Conservation (phyloP, 1,140 invertebrate species). For the Drosophila lacteicornis region DNA sequence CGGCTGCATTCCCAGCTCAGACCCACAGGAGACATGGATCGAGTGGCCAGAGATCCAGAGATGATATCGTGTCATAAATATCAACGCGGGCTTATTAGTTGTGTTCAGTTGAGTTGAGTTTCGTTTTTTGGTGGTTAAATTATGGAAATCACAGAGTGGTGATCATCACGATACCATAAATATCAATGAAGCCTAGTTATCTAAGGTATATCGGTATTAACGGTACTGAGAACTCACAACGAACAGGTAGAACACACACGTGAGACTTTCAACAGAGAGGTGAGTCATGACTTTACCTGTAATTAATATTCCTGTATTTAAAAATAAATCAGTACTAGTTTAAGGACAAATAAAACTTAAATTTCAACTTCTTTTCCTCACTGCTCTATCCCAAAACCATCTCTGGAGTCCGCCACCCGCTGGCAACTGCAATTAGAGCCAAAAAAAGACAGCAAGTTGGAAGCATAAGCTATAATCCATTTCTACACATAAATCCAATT, state of each 20-base stretch:
- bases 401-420: slow-evolving; percentile 3
- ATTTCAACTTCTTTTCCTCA: background rate
- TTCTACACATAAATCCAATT: slow-evolving; percentile 83
- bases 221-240: slow-evolving; percentile 25
- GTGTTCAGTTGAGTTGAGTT: slow-evolving; percentile 22
- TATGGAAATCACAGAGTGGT: slow-evolving; percentile 35
- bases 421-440: slow-evolving; percentile 65
- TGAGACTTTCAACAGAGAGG: background rate
- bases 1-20: slow-evolving; percentile 41
- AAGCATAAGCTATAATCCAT: slow-evolving; percentile 77
- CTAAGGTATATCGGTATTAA: slow-evolving; percentile 37
- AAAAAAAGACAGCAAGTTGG: slow-evolving; percentile 42
- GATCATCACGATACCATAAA: slow-evolving; percentile 35
- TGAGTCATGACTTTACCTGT: slow-evolving; percentile 17
- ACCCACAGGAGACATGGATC: slow-evolving; percentile 53
- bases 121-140: slow-evolving; percentile 27
- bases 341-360: background rate
- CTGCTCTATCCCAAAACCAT: too few species aligned
- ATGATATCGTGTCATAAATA: slow-evolving; percentile 82
- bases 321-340: background rate
- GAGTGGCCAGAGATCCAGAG: slow-evolving; percentile 68
- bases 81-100: slow-evolving; percentile 65
- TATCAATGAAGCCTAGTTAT: slow-evolving; percentile 14
- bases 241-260: slow-evolving; percentile 40
- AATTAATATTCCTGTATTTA: too few species aligned